phyloP scores from a whole-genome alignment of 2,113 vertebrate genomes.

The Petaurus breviceps region DNA sequence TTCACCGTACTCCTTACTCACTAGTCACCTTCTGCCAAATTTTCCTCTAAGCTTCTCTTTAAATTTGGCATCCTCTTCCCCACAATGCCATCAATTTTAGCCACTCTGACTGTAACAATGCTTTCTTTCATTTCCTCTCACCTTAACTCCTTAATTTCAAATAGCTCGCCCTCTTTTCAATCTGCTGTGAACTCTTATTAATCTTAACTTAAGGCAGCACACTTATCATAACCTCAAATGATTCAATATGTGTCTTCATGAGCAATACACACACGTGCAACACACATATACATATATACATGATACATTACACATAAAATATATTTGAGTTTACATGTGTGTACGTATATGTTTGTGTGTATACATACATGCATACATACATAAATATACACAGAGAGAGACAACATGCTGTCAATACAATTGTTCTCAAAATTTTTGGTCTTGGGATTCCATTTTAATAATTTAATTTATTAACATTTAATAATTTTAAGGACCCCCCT shows the following conservation, averaged over 20 bases:
- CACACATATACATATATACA: neutral
- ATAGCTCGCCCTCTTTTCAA: neutral
- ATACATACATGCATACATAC: too few relatives aligned
- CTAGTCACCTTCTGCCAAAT: neutral
- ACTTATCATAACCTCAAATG: neutral
- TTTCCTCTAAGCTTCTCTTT: neutral
- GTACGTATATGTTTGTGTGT: too few relatives aligned
- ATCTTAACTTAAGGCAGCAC: neutral
- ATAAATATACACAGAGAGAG: too few relatives aligned
- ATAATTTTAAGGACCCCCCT: too few relatives aligned
- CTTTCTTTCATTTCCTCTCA: neutral
- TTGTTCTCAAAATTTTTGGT: too few relatives aligned
- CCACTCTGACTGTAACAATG: neutral
- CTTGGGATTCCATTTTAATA: too few relatives aligned
- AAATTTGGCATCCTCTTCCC: neutral
- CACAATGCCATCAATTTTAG: neutral
- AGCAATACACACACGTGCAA: neutral
- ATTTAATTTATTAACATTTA: too few relatives aligned
- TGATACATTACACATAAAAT: too few relatives aligned
- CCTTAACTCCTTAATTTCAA: neutral
- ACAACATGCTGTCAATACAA: too few relatives aligned
- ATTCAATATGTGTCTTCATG: neutral
- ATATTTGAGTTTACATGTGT: too few relatives aligned
- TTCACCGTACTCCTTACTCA: neutral
- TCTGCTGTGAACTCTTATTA: neutral